Conservation (phyloP, 2,888 invertebrate species). For the Linhomoeus sp. region DNA sequence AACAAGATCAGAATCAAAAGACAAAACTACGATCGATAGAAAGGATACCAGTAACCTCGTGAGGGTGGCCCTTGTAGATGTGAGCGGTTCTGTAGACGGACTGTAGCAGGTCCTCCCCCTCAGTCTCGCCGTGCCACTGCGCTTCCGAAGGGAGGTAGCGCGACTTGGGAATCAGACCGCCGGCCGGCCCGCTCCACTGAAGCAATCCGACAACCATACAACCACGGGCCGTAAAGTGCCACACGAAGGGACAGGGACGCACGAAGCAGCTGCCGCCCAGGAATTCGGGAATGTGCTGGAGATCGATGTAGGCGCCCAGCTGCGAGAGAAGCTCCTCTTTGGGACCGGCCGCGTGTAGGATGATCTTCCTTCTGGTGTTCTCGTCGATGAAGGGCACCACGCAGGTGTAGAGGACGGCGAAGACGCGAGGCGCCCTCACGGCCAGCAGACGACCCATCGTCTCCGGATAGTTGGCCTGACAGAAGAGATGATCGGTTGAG, state of each 20-base stretch:
- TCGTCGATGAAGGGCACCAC: constrained; percentile 87
- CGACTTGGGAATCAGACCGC: neutral
- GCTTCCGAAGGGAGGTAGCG: neutral
- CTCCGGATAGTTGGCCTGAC: constrained; percentile 85
- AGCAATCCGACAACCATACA: no score
- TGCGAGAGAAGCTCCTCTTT: constrained; percentile 52
- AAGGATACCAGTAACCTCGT: constrained; percentile 30
- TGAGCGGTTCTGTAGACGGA: constrained; percentile 32
- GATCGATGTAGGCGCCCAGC: constrained; percentile 60
- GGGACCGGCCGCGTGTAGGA: constrained; percentile 50
- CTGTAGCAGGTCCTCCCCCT: constrained; percentile 22
- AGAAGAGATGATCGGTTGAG: no score
- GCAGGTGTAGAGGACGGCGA: constrained; percentile 83
- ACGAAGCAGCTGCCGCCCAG: constrained; percentile 73
- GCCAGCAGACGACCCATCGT: constrained; percentile 76
- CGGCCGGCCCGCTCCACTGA: neutral
- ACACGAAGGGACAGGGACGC: no score
- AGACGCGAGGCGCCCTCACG: constrained; percentile 72
- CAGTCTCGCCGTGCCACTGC: constrained; percentile 21
- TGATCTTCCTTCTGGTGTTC: constrained; percentile 44
- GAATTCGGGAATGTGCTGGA: constrained; percentile 69
- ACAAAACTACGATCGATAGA: no score
- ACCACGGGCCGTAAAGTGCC: no score
- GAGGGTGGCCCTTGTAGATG: constrained; percentile 31
- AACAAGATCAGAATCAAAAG: no score